Percentiles rank a stretch among this genome's conserved stretches.
phyloP scores from a whole-genome alignment of 2,113 vertebrate species.

The Gobius niger region DNA sequence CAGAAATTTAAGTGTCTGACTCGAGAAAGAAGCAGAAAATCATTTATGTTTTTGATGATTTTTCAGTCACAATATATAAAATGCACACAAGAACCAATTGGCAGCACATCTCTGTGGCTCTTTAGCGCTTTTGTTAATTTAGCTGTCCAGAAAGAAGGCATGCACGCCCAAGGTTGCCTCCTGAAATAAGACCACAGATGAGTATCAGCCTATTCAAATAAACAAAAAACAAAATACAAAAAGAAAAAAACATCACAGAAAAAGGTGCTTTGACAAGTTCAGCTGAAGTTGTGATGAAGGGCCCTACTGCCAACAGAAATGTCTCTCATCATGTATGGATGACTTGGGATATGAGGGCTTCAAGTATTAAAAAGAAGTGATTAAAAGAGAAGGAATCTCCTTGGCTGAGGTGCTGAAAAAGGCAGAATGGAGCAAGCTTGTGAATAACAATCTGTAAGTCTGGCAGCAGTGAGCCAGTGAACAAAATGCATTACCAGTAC shows the following conservation, averaged over 20 bases:
- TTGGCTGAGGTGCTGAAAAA: conserved; percentile 77
- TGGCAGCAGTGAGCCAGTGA: conserved; percentile 67
- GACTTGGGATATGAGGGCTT: conserved; percentile 66
- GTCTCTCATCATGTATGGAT: conserved; percentile 67
- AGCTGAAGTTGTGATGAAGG: conserved; percentile 61
- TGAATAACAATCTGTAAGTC: conserved; percentile 75
- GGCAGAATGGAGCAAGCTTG: conserved; percentile 74
- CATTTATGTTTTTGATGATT: conserved; percentile 28
- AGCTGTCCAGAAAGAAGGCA: conserved; percentile 51
- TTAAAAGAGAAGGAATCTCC: conserved; percentile 78
- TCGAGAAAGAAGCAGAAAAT: conserved; percentile 31
- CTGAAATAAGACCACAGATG: conserved; percentile 44
- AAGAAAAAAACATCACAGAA: conserved; percentile 62
- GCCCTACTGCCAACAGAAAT: conserved; percentile 62
- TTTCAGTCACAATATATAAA: conserved; percentile 27
- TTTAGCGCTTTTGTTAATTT: conserved; percentile 42
- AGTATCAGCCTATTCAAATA: conserved; percentile 47
- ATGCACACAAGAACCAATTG: conserved; percentile 27
- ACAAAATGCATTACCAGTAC: conserved; percentile 66
- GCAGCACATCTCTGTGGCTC: conserved; percentile 51
- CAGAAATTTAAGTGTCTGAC: conserved; percentile 19
- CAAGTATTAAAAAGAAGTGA: conserved; percentile 79
- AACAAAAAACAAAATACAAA: conserved; percentile 37
- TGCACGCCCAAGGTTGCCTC: conserved; percentile 50
- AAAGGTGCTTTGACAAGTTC: conserved; percentile 66